A percentile compares a stretch with the other conserved stretches of the same genome.
phyloP scores from a whole-genome alignment of 2,797 vertebrate species.

The Sebastolobus alascanus region DNA sequence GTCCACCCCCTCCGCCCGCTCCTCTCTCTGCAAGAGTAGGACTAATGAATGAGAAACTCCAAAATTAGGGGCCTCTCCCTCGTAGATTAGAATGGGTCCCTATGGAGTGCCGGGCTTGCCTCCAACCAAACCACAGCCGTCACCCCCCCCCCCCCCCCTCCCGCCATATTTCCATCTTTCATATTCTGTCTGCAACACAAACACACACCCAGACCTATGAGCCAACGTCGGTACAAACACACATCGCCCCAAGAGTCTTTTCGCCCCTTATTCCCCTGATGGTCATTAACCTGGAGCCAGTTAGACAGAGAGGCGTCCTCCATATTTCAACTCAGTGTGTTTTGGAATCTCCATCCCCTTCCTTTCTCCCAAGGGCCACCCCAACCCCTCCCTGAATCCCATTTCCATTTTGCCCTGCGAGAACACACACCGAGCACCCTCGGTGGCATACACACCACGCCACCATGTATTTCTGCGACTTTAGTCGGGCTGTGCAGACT shows the following conservation, averaged over 20 bases:
- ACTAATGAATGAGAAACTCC: slow-evolving; percentile 83
- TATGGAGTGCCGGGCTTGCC: slow-evolving; percentile 67
- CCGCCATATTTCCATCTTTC: slow-evolving; percentile 62
- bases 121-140: slow-evolving; percentile 72
- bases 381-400: slow-evolving; percentile 11
- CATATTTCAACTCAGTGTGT: slow-evolving; percentile 73
- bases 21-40: slow-evolving; percentile 68
- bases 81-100: slow-evolving; percentile 80
- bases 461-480: slow-evolving; percentile 45
- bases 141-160: slow-evolving; percentile 31
- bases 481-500: slow-evolving; percentile 42
- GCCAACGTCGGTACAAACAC: slow-evolving; percentile 12
- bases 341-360: slow-evolving; percentile 60
- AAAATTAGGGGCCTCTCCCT: slow-evolving; percentile 80
- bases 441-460: slow-evolving; percentile 33
- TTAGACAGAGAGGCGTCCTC: slow-evolving; percentile 66
- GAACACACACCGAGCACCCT: slow-evolving; percentile 44
- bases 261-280: slow-evolving; percentile 75
- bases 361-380: slow-evolving; percentile 43
- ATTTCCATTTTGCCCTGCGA: slow-evolving; percentile 59
- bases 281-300: slow-evolving; percentile 81
- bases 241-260: slow-evolving; percentile 59
- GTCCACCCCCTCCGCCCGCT: slow-evolving; percentile 54
- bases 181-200: slow-evolving; percentile 66
- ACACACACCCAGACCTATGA: slow-evolving; percentile 46